Evolutionary conservation across 2,797 vertebrate species (phyloP).

Genomic region (Merluccius polli): DNA sequence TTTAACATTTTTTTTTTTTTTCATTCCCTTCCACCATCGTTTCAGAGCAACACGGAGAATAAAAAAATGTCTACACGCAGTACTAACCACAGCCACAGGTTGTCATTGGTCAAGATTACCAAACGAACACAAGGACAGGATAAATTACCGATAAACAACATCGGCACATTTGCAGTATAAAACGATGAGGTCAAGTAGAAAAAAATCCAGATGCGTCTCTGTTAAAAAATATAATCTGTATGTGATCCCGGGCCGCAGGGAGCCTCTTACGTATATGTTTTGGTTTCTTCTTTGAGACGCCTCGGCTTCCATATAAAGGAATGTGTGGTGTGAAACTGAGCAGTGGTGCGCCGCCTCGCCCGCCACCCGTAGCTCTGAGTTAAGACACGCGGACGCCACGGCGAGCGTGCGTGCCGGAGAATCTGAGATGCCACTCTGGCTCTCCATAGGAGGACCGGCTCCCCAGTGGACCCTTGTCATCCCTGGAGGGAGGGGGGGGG

Average conservation of each 20-base stretch:
- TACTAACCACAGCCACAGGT: background rate
- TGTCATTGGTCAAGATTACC: background rate
- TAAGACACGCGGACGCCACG: slow-evolving; percentile 48
- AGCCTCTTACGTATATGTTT: background rate
- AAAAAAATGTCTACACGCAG: background rate
- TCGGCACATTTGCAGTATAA: slow-evolving; percentile 16
- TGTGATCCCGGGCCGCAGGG: background rate
- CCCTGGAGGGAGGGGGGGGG: slow-evolving; percentile 18
- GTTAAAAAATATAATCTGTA: background rate
- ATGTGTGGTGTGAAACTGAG: slow-evolving; percentile 58
- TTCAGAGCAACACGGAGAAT: background rate
- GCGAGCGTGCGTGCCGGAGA: slow-evolving; percentile 53
- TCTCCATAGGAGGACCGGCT: slow-evolving; percentile 52
- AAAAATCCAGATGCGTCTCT: too few relatives aligned
- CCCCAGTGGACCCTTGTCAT: slow-evolving; percentile 54
- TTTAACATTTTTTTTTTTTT: background rate
- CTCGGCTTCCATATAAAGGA: slow-evolving; percentile 25
- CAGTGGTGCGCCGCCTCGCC: slow-evolving; percentile 48
- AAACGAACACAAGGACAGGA: background rate
- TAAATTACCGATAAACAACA: background rate
- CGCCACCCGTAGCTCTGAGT: slow-evolving; percentile 41
- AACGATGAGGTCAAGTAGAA: slow-evolving; percentile 55
- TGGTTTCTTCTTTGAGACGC: slow-evolving; percentile 45
- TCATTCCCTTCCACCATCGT: background rate
- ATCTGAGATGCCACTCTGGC: slow-evolving; percentile 65